phyloP scores from a whole-genome alignment of 1,140 invertebrate genomes.

The Anoplophora glabripennis region DNA sequence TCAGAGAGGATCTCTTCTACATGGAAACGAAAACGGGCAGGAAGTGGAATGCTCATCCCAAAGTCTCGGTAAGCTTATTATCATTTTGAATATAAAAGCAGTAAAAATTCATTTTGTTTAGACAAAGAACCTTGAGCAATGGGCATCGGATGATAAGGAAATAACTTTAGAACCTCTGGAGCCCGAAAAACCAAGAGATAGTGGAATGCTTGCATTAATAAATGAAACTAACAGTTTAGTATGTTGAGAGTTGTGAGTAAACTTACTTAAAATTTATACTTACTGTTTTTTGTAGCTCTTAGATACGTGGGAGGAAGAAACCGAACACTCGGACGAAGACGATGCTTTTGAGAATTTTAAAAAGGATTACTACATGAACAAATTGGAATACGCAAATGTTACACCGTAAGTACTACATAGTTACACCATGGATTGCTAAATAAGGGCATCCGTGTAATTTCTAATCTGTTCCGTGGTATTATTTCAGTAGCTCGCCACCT shows the following conservation, averaged over 20 bases:
- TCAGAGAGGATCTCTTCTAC: conserved; percentile 81
- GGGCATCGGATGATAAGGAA: conserved; percentile 24
- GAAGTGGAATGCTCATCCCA: conserved; percentile 26
- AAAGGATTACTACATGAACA: conserved; percentile 87
- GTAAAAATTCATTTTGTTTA: background rate
- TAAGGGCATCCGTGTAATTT: no score
- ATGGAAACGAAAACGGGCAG: conserved; percentile 73
- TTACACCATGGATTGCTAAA: no score
- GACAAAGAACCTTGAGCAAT: conserved; percentile 22
- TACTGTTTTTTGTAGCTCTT: no score
- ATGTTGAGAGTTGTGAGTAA: no score
- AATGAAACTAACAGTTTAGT: conserved; percentile 60
- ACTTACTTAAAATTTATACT: no score
- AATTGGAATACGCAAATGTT: conserved; percentile 76
- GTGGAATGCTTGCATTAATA: conserved; percentile 59
- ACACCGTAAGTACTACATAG: conserved; percentile 58
- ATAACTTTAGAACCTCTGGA: conserved; percentile 27
- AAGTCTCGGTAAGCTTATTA: conserved; percentile 17
- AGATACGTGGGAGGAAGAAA: conserved; percentile 24
- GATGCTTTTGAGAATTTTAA: conserved; percentile 79
- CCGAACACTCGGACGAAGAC: conserved; percentile 51
- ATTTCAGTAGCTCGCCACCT: no score
- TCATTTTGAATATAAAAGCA: background rate
- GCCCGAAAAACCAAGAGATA: conserved; percentile 28
- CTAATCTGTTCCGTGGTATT: no score